Conservation (phyloP, 2,888 invertebrate genomes). For the Eristalis intricaria region DNA sequence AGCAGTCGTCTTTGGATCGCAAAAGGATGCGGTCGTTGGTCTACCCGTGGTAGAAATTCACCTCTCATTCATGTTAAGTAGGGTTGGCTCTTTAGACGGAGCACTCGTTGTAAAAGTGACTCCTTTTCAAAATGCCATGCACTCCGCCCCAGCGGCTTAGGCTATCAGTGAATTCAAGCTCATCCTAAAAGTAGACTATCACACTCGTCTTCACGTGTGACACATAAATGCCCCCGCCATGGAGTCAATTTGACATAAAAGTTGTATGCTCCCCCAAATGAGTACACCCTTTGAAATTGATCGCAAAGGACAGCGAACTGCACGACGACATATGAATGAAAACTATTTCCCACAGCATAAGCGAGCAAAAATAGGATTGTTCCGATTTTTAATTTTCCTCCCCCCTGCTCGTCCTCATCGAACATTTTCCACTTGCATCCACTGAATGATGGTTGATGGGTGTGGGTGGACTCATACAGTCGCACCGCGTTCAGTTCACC, state of each 20-base stretch:
- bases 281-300: background rate
- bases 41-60: too few species aligned
- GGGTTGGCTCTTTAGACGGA: too few species aligned
- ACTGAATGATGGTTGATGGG: conserved; percentile 5
- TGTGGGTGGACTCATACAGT: conserved; percentile 24
- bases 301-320: conserved; percentile 3
- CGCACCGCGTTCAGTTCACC: background rate
- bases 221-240: too few species aligned
- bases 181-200: too few species aligned
- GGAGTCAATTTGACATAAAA: background rate
- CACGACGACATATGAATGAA: background rate
- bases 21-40: too few species aligned
- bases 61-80: too few species aligned
- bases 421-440: conserved; percentile 44
- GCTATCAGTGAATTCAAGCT: too few species aligned
- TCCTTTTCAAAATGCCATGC: too few species aligned
- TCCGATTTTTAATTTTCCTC: conserved; percentile 65
- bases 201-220: too few species aligned
- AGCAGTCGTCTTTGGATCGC: too few species aligned
- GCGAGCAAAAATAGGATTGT: conserved; percentile 25
- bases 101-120: too few species aligned
- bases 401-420: conserved; percentile 46
- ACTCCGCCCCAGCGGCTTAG: too few species aligned
- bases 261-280: background rate
- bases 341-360: background rate